These are phyloP conservation scores for Pollimyrus isidori DNA, from an alignment of 2,113 vertebrate genomes.

Conservation along the genomic window DNA sequence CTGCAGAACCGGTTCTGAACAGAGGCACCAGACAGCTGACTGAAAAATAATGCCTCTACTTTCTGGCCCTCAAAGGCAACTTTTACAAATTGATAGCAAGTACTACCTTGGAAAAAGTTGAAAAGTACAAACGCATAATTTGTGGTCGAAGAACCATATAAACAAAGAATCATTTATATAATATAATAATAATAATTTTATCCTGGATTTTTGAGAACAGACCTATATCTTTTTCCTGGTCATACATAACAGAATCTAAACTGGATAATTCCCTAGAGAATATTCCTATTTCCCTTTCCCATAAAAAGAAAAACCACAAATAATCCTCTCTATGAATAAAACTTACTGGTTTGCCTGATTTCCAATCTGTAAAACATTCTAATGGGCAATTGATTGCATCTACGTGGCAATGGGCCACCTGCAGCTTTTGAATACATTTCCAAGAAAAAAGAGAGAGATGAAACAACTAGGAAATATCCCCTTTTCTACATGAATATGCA, in stretches of 20 bases:
- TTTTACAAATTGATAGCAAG: neutral
- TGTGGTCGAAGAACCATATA: neutral
- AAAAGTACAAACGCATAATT: neutral
- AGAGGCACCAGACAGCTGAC: neutral
- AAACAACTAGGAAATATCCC: constrained; percentile 59
- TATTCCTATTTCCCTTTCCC: constrained; percentile 8
- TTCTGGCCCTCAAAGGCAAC: neutral
- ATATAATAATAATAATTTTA: neutral
- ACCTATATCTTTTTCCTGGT: neutral
- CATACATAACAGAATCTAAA: neutral
- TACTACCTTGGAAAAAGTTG: neutral
- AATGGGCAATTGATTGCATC: constrained; percentile 59
- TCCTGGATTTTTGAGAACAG: neutral
- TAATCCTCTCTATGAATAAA: constrained; percentile 54
- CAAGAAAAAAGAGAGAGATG: constrained; percentile 33
- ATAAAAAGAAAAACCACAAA: constrained; percentile 33
- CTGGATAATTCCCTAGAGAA: neutral
- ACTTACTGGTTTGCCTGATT: constrained; percentile 57
- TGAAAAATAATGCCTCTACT: neutral
- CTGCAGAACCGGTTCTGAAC: neutral
- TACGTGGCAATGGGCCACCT: constrained; percentile 59
- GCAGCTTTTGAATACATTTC: constrained; percentile 68
- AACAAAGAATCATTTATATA: neutral
- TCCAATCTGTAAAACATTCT: constrained; percentile 50
- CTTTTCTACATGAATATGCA: constrained; percentile 68